A percentile compares a stretch with the other conserved stretches of the same genome.
These are phyloP conservation scores for Microctonus hyperodae DNA, from an alignment of 2,888 invertebrate genomes.

Conservation along the genomic window DNA sequence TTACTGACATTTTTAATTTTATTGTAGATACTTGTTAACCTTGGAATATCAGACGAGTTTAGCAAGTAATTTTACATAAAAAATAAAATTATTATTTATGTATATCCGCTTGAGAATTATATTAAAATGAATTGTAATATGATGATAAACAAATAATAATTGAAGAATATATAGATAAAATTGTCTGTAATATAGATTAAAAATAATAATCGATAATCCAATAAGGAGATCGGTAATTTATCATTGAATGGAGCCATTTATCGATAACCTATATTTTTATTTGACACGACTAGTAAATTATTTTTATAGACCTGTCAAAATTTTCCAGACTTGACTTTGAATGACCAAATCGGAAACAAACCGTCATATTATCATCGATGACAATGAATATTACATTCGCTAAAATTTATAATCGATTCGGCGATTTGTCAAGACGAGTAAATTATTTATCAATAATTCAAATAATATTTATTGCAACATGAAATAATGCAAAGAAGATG, in stretches of 20 bases:
- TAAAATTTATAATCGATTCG: not conserved
- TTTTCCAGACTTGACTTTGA: not conserved
- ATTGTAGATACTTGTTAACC: no score
- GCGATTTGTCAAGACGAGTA: conserved; percentile 22
- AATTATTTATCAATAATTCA: not conserved
- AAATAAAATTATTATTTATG: not conserved
- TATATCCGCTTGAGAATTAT: not conserved
- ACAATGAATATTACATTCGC: not conserved
- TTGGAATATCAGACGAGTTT: no score
- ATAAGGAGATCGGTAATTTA: not conserved
- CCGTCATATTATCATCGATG: not conserved
- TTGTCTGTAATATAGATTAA: not conserved
- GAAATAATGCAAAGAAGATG: conserved; percentile 17
- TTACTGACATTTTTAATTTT: no score
- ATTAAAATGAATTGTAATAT: no score
- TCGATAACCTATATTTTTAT: not conserved
- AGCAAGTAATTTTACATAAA: no score
- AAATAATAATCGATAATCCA: not conserved
- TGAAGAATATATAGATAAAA: not conserved
- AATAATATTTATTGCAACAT: not conserved
- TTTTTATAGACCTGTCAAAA: not conserved
- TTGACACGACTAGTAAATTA: not conserved
- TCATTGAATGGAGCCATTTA: not conserved
- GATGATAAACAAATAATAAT: no score
- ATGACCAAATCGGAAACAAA: not conserved